Evolutionary conservation across 2,113 vertebrate genomes (phyloP), one percentile per base, ranked within the genome.

Genomic region (Gorsachius goisagi): DNA sequence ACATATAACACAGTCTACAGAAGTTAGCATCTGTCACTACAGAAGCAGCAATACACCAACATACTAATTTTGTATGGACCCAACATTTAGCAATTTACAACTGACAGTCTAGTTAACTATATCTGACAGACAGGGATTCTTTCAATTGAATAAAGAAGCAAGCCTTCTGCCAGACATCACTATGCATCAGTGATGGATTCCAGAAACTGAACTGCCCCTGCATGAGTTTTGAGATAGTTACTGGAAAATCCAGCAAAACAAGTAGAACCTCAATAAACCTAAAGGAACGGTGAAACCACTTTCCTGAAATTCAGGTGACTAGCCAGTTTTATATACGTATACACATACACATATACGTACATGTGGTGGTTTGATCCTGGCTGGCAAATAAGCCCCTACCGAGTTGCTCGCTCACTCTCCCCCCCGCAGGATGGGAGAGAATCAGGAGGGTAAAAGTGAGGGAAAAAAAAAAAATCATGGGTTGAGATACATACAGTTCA

Each of bases 291-390:
- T 75, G 32, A 88, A 91, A 67, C 5, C 26, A 72, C 15, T 52
- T 75, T 7, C 35, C 47, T 85, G 49, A 86, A 93, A 63, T 67
- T 69, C 35, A 77, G 17, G n/a, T 44, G 33, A 87, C 28, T 53
- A 80, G 55, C 4, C n/a, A 68, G n/a, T 88, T 88, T 74, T 67
- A 35, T 45, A 80, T 21, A 76, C 3, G 15, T 22, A 45, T 6
- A 74, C 8, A 60, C 7, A 33, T 14, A 73, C 9, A n/a, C 5
- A 50, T 4, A 58, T 5, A 69, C 0, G 2, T 17, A 44, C 7
- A 9, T 14, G 37, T 22, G 20, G 26, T 85, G 6, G 24, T 16
- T 44, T 91, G 81, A 74, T 23, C 7, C 32, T 45, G 24, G 41
- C 20, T 56, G 30, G 24, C 33, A 78, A 81, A 35, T 26, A 91